phyloP scores from a whole-genome alignment of 2,113 vertebrate species.

The Solea solea region DNA sequence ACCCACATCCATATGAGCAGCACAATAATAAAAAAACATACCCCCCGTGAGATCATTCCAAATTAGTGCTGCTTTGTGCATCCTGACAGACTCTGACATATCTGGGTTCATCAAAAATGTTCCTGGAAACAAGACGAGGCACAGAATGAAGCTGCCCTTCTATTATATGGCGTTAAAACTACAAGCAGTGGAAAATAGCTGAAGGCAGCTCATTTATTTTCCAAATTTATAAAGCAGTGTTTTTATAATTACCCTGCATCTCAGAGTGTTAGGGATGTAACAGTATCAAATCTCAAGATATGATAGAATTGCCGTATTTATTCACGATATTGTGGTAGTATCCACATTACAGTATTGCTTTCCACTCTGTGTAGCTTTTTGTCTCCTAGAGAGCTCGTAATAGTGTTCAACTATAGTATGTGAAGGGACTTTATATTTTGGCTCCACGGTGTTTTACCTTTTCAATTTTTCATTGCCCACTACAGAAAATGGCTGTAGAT shows the following conservation, averaged over 20 bases:
- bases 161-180: slow-evolving; percentile 12
- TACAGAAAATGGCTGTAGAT: too few relatives aligned
- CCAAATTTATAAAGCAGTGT: neutral
- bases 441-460: too few relatives aligned
- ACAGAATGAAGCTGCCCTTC: slow-evolving; percentile 12
- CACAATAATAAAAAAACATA: slow-evolving; percentile 4
- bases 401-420: too few relatives aligned
- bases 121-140: slow-evolving; percentile 50
- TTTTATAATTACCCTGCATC: neutral
- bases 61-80: slow-evolving; percentile 31
- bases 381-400: too few relatives aligned
- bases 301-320: too few relatives aligned
- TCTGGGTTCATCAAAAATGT: slow-evolving; percentile 37
- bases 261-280: too few relatives aligned
- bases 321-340: too few relatives aligned
- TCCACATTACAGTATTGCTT: too few relatives aligned
- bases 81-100: slow-evolving; percentile 55
- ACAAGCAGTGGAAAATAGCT: slow-evolving; percentile 22
- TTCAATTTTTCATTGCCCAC: too few relatives aligned
- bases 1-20: neutral
- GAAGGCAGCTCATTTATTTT: slow-evolving; percentile 11
- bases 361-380: too few relatives aligned
- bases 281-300: too few relatives aligned
- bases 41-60: slow-evolving; percentile 33
- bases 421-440: too few relatives aligned